A percentile compares a stretch with the other conserved stretches of the same genome.
Evolutionary conservation across 2,113 vertebrate species (phyloP).

Genomic region (Hippopotamus amphibius): DNA sequence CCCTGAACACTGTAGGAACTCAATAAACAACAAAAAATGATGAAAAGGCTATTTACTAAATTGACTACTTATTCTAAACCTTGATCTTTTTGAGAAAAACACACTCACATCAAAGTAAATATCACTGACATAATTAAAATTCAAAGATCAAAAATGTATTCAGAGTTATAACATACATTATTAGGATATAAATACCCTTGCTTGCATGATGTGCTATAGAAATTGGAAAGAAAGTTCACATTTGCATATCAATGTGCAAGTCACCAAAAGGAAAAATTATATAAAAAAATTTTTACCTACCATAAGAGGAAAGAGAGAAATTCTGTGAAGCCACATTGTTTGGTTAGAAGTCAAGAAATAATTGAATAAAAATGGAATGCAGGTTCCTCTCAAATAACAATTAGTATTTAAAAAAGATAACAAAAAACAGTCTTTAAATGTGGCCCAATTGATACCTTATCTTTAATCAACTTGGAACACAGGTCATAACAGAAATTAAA

Average conservation of each 20-base stretch:
- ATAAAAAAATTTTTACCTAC: conserved; percentile 11
- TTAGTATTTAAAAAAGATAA: background rate
- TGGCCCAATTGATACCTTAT: background rate
- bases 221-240: conserved; percentile 66
- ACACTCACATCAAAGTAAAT: conserved; percentile 53
- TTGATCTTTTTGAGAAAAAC: conserved; percentile 59
- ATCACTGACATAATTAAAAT: conserved; percentile 58
- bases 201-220: conserved; percentile 59
- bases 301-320: background rate
- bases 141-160: conserved; percentile 34
- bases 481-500: background rate
- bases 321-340: background rate
- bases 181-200: conserved; percentile 66
- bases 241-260: conserved; percentile 68
- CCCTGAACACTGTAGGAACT: background rate
- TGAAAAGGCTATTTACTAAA: conserved; percentile 45
- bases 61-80: conserved; percentile 16
- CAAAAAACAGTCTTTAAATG: background rate
- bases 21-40: conserved; percentile 26
- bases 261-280: conserved; percentile 28
- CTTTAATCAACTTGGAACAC: background rate
- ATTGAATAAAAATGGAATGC: background rate
- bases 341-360: background rate
- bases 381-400: background rate
- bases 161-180: background rate